Base-by-base conservation (phyloP, 2,113 vertebrate species). In the Pterocles gutturalis region DNA sequence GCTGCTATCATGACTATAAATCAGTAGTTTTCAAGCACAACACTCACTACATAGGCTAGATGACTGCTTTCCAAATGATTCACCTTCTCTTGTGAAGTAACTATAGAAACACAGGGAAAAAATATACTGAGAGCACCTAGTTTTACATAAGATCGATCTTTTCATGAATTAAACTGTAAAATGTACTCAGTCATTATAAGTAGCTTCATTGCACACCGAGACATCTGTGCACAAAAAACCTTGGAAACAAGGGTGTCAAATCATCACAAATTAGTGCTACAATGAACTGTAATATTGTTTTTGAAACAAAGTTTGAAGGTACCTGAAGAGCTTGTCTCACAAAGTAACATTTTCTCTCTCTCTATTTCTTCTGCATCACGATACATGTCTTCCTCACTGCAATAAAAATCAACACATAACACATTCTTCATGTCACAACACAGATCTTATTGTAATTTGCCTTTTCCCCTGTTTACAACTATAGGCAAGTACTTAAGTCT, bases 361-460 rank as follows among this genome's bases (percentile, higher is more conserved):
- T 98, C 97, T 96, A 98, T 98, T 98, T 98, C 98, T 93, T 98
- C 98, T 96, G 97, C 98, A 31, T 97, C 98, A 81, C 98, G 97
- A 96, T 98, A 98, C 90, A 98, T 93, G 94, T 98, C 98, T 95
- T 98, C 98, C 90, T 98, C 98, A 2, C 98, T 98, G 95, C 90
- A 98, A 95, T 45, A 93, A 97, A 91, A 98, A 93, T 14, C 69
- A 87, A 65, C 55, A 73, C n/a, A 38, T 92, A 95, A 71, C 33
- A 45, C 8, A 33, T 5, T 46, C 4, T 31, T 83, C 34, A 78
- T 3, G 5, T 71, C 78, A 57, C 16, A 87, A 22, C 46, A 90
- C 16, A 71, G 38, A 24, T 38, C 33, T 66, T 46, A 8, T 1
- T 24, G 24, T 43, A 9, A 48, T 75, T 62, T 67, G 65, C 5